Conservation (phyloP, 2,113 vertebrate genomes). For the Phocoena phocoena region DNA sequence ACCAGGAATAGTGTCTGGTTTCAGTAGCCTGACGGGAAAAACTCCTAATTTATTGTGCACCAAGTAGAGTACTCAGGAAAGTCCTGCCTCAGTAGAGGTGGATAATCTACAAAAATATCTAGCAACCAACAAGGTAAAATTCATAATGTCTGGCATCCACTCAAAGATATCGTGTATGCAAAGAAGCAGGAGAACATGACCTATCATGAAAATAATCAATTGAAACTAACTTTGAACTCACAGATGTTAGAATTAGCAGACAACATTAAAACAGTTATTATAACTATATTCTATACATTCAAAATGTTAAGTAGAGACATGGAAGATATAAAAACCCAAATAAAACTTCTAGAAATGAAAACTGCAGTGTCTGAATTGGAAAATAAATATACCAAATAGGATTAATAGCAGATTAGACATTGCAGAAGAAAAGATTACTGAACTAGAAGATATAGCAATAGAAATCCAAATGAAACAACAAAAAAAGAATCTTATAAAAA, state of each 20-base stretch:
- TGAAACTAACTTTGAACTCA: neutral
- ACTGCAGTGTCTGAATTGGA: neutral
- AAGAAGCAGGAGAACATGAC: neutral
- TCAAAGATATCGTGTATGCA: neutral
- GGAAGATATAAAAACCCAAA: neutral
- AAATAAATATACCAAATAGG: neutral
- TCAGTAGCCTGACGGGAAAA: neutral
- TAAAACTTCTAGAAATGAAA: slow-evolving; percentile 13
- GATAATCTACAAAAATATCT: neutral
- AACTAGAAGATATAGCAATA: neutral
- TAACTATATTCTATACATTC: neutral
- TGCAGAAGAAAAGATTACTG: neutral
- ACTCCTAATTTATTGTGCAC: neutral
- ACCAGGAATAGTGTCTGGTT: neutral
- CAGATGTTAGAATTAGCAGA: neutral
- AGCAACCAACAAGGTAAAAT: neutral
- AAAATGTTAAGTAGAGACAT: neutral
- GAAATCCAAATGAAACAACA: neutral
- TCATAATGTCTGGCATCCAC: neutral
- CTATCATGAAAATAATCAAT: neutral
- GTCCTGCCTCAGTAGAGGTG: neutral
- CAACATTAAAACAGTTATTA: neutral
- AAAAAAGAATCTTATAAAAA: neutral
- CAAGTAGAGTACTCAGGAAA: neutral
- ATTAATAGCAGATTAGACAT: neutral